Conservation (phyloP, 2,888 invertebrate genomes). For the Drosophila quinaria region DNA sequence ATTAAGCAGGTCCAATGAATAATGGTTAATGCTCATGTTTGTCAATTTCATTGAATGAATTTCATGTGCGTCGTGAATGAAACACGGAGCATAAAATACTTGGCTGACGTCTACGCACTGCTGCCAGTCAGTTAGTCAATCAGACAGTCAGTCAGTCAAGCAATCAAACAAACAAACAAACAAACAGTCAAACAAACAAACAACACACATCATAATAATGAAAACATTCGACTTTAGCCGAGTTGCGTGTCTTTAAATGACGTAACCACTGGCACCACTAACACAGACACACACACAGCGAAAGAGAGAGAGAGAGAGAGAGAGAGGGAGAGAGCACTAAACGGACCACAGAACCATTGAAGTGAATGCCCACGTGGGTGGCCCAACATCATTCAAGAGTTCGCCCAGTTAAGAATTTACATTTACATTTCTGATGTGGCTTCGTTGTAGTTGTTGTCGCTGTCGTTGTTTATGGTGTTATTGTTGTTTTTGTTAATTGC, state of each 20-base stretch:
- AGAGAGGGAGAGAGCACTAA: constrained; percentile 2
- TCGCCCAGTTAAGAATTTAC: constrained; percentile 57
- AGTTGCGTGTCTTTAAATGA: constrained; percentile 78
- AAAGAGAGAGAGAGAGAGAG: not conserved
- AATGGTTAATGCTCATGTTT: constrained; percentile 22
- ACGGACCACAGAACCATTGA: constrained; percentile 42
- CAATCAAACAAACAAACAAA: constrained; percentile 27
- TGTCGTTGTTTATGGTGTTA: constrained; percentile 3
- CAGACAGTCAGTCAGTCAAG: constrained; percentile 45
- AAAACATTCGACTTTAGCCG: constrained; percentile 66
- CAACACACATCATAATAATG: constrained; percentile 64
- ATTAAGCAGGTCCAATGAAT: constrained; percentile 1
- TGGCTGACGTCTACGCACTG: constrained; percentile 39
- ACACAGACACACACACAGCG: constrained; percentile 16
- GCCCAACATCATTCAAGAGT: constrained; percentile 45
- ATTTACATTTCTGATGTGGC: constrained; percentile 49
- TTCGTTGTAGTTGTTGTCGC: constrained; percentile 5
- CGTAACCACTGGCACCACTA: constrained; percentile 60
- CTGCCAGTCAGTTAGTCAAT: constrained; percentile 55
- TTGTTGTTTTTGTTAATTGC: constrained; percentile 65
- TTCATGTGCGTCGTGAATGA: constrained; percentile 29
- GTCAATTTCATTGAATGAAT: constrained; percentile 25
- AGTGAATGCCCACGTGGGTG: constrained; percentile 30
- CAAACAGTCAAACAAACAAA: constrained; percentile 21
- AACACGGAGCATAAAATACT: not conserved